These are phyloP conservation scores for Cladopsammia gracilis DNA, from an alignment of 64 coral and sea anemone species.

Conservation along the genomic window DNA sequence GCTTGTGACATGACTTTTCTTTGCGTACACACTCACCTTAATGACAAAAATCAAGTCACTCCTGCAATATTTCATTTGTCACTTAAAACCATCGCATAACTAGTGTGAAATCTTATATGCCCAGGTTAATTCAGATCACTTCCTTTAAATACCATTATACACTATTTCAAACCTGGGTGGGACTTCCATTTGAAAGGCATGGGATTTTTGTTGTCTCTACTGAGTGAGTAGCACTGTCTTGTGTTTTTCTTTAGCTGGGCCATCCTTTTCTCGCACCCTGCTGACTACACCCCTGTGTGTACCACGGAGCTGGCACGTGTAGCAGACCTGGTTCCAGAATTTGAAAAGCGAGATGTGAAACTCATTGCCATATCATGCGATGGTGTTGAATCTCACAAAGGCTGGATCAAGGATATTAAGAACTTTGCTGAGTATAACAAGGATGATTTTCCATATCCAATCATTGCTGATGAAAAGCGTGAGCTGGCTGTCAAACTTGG, in stretches of 20 bases:
- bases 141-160: no score
- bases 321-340: constrained; percentile 61
- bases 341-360: constrained; percentile 88
- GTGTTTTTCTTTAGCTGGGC: constrained; percentile 71
- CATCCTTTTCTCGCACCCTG: constrained; percentile 96
- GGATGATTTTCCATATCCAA: constrained; percentile 80
- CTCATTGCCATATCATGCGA: constrained; percentile 92
- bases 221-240: not conserved
- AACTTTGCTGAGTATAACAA: not conserved
- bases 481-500: constrained; percentile 92
- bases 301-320: constrained; percentile 93
- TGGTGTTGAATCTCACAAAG: constrained; percentile 83
- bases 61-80: no score
- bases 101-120: no score
- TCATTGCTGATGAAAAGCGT: constrained; percentile 93
- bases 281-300: constrained; percentile 97
- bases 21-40: no score
- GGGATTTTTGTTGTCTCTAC: not conserved
- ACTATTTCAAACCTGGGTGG: no score
- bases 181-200: no score
- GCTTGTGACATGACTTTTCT: no score
- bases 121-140: no score
- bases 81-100: no score
- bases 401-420: constrained; percentile 89
- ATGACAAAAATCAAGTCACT: no score